A percentile compares a stretch with the other conserved stretches of the same genome.
phyloP scores from a whole-genome alignment of 1,140 invertebrate species.

The Elymnias hypermnestra region DNA sequence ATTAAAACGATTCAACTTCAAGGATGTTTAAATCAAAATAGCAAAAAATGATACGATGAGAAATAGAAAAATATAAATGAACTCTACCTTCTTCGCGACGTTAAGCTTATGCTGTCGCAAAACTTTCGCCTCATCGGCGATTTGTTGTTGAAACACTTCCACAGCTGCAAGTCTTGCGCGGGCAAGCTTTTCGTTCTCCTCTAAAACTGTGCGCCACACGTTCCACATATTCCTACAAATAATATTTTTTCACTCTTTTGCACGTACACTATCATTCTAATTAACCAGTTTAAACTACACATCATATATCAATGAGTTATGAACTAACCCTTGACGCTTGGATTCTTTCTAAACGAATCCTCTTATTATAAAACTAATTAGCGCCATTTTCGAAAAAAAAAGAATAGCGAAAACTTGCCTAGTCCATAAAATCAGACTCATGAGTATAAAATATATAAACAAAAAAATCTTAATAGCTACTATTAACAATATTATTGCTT shows the following conservation, averaged over 20 bases:
- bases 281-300: neutral
- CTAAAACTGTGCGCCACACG: constrained; percentile 95
- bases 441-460: no score
- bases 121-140: constrained; percentile 93
- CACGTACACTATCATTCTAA: neutral
- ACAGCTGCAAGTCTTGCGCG: constrained; percentile 92
- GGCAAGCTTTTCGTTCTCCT: constrained; percentile 96
- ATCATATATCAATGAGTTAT: neutral
- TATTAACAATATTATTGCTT: no score
- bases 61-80: neutral
- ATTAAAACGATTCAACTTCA: no score
- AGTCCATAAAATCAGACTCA: no score
- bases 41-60: no score
- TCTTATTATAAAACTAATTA: no score
- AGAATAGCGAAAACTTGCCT: no score
- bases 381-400: no score
- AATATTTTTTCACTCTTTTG: neutral
- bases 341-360: no score
- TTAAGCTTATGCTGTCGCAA: constrained; percentile 89
- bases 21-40: no score
- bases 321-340: no score
- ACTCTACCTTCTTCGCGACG: constrained; percentile 88
- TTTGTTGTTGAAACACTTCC: constrained; percentile 95
- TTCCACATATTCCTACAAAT: constrained; percentile 94
- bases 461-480: no score